Conservation (phyloP, 2,888 invertebrate genomes). For the Xestia rhomboidea region DNA sequence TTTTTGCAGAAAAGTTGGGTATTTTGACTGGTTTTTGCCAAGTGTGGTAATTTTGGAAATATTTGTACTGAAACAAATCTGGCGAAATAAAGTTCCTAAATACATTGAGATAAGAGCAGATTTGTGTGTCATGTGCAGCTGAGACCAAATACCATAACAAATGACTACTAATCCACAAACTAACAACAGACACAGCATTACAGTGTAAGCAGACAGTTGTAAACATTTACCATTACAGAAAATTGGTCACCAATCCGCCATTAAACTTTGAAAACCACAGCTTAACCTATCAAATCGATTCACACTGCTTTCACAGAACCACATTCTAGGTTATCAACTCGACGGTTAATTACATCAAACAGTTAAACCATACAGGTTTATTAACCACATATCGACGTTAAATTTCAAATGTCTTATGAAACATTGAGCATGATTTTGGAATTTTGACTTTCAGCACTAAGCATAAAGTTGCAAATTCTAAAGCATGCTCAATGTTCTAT, state of each 20-base stretch:
- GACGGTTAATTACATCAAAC: constrained; percentile 32
- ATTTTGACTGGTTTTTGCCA: neutral
- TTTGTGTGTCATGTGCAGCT: neutral
- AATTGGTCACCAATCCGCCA: neutral
- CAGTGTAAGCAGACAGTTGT: neutral
- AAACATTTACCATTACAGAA: neutral
- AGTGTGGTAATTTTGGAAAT: neutral
- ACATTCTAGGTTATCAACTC: neutral
- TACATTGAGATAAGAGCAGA: neutral
- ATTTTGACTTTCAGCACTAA: neutral
- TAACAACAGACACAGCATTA: too few species aligned
- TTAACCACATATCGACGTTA: constrained; percentile 13
- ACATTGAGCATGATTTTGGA: neutral
- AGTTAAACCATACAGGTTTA: constrained; percentile 23
- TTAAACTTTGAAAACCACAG: neutral
- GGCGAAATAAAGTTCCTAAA: neutral
- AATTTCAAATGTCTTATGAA: neutral
- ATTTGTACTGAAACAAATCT: neutral
- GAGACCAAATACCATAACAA: neutral
- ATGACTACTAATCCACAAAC: neutral
- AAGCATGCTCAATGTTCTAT: neutral
- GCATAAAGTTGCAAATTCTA: neutral
- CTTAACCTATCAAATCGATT: neutral
- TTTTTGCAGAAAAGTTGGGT: too few species aligned
- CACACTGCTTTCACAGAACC: constrained; percentile 4